Conservation (phyloP, 2,888 invertebrate genomes). For the Prosapia bicincta region DNA sequence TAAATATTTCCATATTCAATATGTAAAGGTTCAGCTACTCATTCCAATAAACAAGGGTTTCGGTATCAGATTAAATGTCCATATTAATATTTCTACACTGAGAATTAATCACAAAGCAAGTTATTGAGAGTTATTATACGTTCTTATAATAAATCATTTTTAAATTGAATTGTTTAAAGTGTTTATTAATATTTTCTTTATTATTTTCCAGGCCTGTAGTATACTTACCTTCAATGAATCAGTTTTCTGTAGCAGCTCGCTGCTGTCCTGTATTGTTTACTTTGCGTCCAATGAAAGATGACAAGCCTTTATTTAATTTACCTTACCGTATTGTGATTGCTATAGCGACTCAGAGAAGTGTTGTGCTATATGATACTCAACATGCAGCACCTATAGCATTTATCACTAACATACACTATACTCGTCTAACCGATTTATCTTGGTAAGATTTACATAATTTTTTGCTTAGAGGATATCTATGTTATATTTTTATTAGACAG, state of each 20-base stretch:
- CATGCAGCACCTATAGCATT: slow-evolving; percentile 74
- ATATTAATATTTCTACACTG: too few relatives aligned
- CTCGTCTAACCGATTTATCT: slow-evolving; percentile 80
- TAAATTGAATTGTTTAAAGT: too few relatives aligned
- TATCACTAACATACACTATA: slow-evolving; percentile 83
- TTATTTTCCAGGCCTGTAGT: slow-evolving; percentile 68
- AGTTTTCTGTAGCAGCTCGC: slow-evolving; percentile 77
- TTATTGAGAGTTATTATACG: too few relatives aligned
- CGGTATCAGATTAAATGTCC: too few relatives aligned
- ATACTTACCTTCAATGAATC: slow-evolving; percentile 72
- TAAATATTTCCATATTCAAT: too few relatives aligned
- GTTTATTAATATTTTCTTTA: too few relatives aligned
- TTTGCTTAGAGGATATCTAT: neutral
- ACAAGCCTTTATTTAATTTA: slow-evolving; percentile 53
- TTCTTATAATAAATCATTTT: too few relatives aligned
- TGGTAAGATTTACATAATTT: slow-evolving; percentile 70
- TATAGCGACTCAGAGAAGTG: slow-evolving; percentile 81
- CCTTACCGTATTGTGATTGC: slow-evolving; percentile 86
- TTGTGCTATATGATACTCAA: slow-evolving; percentile 86
- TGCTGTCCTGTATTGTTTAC: slow-evolving; percentile 76
- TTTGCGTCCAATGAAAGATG: slow-evolving; percentile 51
- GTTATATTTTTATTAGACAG: too few relatives aligned
- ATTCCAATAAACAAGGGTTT: too few relatives aligned
- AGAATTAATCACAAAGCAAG: too few relatives aligned
- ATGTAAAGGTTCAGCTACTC: too few relatives aligned